phyloP scores from a whole-genome alignment of 2,797 vertebrate species.

The Mionectes olivaceus region DNA sequence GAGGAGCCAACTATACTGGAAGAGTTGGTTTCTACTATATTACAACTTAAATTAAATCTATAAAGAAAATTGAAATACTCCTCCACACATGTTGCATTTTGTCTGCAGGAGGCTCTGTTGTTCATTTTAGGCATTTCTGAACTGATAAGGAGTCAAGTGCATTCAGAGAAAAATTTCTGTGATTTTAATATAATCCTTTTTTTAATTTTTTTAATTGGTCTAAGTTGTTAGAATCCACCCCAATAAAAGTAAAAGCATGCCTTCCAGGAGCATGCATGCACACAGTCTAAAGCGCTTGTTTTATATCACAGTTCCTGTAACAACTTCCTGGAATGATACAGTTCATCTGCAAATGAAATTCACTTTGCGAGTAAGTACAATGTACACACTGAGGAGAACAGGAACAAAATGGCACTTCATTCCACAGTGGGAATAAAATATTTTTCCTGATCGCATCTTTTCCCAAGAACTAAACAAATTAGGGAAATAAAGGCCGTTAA shows the following conservation, averaged over 20 bases:
- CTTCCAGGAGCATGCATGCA: not conserved
- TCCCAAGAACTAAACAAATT: conserved; percentile 59
- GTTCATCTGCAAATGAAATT: conserved; percentile 35
- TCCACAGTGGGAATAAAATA: conserved; percentile 57
- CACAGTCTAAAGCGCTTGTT: not conserved
- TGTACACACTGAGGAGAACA: not conserved
- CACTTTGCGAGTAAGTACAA: not conserved
- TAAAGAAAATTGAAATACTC: not conserved
- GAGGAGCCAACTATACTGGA: not conserved
- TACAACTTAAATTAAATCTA: not conserved
- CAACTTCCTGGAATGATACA: not conserved
- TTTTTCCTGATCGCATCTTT: conserved; percentile 47
- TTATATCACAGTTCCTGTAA: not conserved
- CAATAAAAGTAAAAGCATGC: not conserved
- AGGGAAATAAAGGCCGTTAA: conserved; percentile 45
- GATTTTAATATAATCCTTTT: not conserved
- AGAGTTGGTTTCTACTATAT: not conserved
- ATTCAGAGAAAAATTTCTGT: not conserved
- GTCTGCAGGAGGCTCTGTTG: not conserved
- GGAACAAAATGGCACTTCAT: conserved; percentile 56
- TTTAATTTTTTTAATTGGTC: not conserved
- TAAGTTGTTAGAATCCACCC: not conserved
- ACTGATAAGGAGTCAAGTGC: not conserved
- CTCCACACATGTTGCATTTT: not conserved
- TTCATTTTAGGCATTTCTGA: not conserved